Conservation (phyloP, 2,797 vertebrate species). For the Labroides dimidiatus region DNA sequence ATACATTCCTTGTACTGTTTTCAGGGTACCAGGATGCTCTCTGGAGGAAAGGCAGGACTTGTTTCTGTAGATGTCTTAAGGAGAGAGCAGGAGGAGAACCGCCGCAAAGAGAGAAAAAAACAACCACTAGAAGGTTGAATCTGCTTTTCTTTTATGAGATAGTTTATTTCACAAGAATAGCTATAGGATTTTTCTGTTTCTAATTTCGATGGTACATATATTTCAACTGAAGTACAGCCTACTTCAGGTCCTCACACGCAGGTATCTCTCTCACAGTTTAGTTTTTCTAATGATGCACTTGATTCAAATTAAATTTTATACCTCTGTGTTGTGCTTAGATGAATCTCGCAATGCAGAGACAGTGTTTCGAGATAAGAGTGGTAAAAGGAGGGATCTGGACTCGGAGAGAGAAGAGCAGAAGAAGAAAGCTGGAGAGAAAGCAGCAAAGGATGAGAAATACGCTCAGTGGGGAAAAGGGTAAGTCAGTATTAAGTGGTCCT, state of each 20-base stretch:
- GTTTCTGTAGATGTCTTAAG: conserved; percentile 87
- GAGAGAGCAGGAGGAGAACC: conserved; percentile 89
- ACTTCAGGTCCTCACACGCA: background rate
- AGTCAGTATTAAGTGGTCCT: background rate
- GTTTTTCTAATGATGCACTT: background rate
- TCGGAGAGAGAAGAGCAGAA: conserved; percentile 88
- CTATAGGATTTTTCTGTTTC: background rate
- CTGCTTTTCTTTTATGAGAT: conserved; percentile 1
- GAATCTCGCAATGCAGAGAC: conserved; percentile 89
- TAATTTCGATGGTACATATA: too few species aligned
- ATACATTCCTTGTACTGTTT: background rate
- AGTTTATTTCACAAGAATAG: conserved; percentile 13
- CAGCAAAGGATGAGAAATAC: conserved; percentile 90
- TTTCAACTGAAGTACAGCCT: background rate
- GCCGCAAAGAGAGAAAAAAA: conserved; percentile 81
- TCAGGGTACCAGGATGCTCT: conserved; percentile 85
- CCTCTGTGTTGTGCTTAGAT: conserved; percentile 76
- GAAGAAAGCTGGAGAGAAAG: conserved; percentile 86
- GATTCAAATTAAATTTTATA: conserved; percentile 1
- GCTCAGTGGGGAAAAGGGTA: conserved; percentile 97
- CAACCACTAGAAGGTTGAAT: conserved; percentile 87
- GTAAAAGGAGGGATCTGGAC: conserved; percentile 90
- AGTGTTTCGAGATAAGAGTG: conserved; percentile 92
- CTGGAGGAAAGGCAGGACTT: conserved; percentile 88
- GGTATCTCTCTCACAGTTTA: background rate